Evolutionary conservation across 2,888 invertebrate genomes (phyloP), one percentile per base, ranked within the genome.

Genomic region (Sesamia inferens): DNA sequence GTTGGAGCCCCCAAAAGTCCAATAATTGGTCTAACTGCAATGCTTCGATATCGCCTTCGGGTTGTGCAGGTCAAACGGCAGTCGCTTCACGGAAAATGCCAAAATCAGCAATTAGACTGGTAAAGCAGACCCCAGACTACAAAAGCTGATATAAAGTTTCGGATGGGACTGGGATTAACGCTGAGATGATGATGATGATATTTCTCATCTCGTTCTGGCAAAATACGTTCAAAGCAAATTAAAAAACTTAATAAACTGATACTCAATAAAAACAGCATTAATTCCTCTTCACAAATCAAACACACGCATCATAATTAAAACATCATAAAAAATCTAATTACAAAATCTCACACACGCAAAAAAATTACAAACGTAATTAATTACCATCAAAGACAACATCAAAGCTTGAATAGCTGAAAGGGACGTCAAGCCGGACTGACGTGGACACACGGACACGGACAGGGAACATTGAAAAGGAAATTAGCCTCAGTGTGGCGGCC

Each of bases 381-480:
- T 82, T 82, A 79, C 47, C 71, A 75, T 71, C 76, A 80, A 87
- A 84, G 78, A 74, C 61, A 85, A 79, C 83, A 85, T 85, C 85
- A 83, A 87, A 87, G 82, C 79, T 64, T 78, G 76, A 71, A 79
- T 80, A 68, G 74, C 79, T 78, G 83, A 75, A 81, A 87, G 83
- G 78, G 76, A 81, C 81, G 83, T 84, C 76, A 88, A 74, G 62
- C 70, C 64, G 81, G 81, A 84, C 77, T 86, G 88, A 89, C 88
- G 68, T 76, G 79, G 85, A 84, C 80, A 85, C 82, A 82, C 63
- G 65, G 82, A 79, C 85, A 81, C 47, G 66, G 87, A 79, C 85
- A 76, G 71, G 76, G 81, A 85, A 83, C 87, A 83, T 83, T 87
- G 90, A 87, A 87, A 87, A 90, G 94, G 94, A 94, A 94, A 94